Evolutionary conservation across 2,797 vertebrate species (phyloP).

Genomic region (Megaceryle alcyon): DNA sequence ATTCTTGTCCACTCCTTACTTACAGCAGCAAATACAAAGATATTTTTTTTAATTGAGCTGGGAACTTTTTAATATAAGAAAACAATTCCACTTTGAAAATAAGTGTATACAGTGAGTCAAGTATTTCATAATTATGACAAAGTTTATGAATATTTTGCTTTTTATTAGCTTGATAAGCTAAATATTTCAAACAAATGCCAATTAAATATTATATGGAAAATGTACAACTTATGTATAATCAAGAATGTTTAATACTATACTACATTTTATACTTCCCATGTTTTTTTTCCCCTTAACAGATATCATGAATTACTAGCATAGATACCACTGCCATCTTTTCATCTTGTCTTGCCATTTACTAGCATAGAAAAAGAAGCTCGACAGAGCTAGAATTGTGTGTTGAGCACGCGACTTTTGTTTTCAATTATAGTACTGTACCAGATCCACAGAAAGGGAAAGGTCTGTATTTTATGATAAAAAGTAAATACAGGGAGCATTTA

Average conservation of each 20-base stretch:
- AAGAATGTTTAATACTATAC: background rate
- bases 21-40: background rate
- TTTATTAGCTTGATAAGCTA: background rate
- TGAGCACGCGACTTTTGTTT: background rate
- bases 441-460: conserved; percentile 32
- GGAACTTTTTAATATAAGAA: background rate
- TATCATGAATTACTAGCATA: background rate
- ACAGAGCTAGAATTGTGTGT: background rate
- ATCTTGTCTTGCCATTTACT: background rate
- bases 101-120: background rate
- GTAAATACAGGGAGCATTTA: background rate
- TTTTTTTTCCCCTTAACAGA: background rate
- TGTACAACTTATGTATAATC: background rate
- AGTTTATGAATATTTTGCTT: background rate
- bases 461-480: conserved; percentile 21
- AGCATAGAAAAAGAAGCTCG: background rate
- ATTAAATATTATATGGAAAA: background rate
- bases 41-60: background rate
- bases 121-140: background rate
- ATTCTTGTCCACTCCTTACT: background rate
- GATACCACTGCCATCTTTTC: background rate
- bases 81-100: conserved; percentile 6
- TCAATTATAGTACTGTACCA: background rate
- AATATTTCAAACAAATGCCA: background rate
- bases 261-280: background rate